Evolutionary conservation across 2,797 vertebrate genomes (phyloP).

Genomic region (Lacerta bilineata): DNA sequence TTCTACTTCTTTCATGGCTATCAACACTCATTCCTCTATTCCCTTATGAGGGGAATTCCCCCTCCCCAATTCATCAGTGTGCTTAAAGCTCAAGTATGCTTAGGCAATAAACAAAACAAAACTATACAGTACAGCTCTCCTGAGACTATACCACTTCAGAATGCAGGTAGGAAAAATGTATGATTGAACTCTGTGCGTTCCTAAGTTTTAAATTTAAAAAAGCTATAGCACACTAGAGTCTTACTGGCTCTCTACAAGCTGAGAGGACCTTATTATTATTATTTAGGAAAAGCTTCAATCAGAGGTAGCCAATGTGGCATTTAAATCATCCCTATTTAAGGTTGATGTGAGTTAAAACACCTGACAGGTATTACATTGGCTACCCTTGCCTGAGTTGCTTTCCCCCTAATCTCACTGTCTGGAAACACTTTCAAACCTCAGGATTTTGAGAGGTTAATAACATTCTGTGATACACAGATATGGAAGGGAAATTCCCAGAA

Average conservation of each 20-base stretch:
- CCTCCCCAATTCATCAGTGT: no score
- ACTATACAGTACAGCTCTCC: background rate
- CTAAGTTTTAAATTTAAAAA: no score
- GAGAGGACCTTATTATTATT: no score
- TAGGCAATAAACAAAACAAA: background rate
- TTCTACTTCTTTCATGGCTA: rapidly evolving
- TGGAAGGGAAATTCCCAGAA: background rate
- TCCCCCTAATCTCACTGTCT: background rate
- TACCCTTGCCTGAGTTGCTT: background rate
- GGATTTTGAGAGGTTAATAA: background rate
- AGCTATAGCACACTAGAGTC: no score
- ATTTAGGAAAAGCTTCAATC: no score
- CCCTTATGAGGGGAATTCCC: background rate
- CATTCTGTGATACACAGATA: background rate
- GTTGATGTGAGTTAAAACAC: no score
- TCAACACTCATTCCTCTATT: background rate
- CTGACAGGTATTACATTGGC: no score
- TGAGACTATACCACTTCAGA: background rate
- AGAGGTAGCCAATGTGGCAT: no score
- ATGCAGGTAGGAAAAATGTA: no score
- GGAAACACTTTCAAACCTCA: background rate
- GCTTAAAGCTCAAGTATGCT: background rate
- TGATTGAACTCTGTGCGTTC: no score
- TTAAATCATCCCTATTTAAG: no score
- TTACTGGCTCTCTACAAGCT: no score